phyloP scores from a whole-genome alignment of 2,888 invertebrate genomes.

The Synanthedon andrenaeformis region DNA sequence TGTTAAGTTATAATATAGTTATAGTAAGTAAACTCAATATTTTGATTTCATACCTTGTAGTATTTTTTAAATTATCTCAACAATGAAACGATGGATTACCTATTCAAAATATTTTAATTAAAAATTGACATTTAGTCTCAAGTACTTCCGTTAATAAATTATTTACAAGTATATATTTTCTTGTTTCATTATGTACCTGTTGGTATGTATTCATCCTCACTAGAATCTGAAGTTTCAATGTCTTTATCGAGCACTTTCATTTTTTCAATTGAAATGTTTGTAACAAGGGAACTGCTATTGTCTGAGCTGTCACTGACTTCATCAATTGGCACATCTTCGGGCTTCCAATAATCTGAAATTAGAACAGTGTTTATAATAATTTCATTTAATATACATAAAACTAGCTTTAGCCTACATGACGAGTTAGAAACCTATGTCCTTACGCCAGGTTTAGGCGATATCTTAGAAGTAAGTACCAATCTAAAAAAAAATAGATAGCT shows the following conservation, averaged over 20 bases:
- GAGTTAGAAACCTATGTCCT: too few species aligned
- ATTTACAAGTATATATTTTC: too few species aligned
- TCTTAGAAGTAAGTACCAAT: too few species aligned
- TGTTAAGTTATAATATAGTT: too few species aligned
- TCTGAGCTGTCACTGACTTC: slow-evolving; percentile 61
- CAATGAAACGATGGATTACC: too few species aligned
- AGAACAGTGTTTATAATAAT: not conserved
- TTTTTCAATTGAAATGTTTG: slow-evolving; percentile 54
- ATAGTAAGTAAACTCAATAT: too few species aligned
- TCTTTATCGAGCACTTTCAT: slow-evolving; percentile 45
- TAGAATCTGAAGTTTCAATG: slow-evolving; percentile 52
- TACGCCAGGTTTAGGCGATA: too few species aligned
- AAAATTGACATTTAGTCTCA: not conserved
- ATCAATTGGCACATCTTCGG: slow-evolving; percentile 48
- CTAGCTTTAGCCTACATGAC: too few species aligned
- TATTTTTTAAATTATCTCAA: slow-evolving; percentile 1
- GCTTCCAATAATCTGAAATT: slow-evolving; percentile 55
- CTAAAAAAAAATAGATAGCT: too few species aligned
- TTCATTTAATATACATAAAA: not conserved
- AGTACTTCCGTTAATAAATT: not conserved
- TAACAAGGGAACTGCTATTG: slow-evolving; percentile 52
- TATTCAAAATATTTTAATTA: not conserved
- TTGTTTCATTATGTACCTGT: slow-evolving; percentile 25
- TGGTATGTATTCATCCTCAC: slow-evolving; percentile 65
- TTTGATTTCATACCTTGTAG: slow-evolving; percentile 1